Percentiles rank a stretch among this genome's conserved stretches.
These are phyloP conservation scores for Cantharis rustica DNA, from an alignment of 2,888 invertebrate species.

Conservation along the genomic window DNA sequence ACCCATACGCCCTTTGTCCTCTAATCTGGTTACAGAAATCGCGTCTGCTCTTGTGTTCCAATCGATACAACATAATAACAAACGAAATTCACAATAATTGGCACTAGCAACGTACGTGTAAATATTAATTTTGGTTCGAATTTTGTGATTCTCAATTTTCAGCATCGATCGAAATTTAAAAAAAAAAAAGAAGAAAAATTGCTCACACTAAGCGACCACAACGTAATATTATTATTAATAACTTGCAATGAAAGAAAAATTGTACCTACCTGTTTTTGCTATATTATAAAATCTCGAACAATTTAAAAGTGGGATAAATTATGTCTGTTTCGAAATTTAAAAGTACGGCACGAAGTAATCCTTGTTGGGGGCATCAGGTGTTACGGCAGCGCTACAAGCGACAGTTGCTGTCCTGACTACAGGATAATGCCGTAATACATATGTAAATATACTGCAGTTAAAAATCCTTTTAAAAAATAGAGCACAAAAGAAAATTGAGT, in stretches of 20 bases:
- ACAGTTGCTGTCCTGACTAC: conserved; percentile 42
- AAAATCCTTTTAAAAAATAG: conserved; percentile 14
- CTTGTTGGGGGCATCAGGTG: conserved; percentile 40
- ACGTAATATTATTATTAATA: background rate
- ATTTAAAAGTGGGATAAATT: conserved; percentile 37
- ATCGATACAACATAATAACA: conserved; percentile 30
- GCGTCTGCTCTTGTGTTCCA: conserved; percentile 38
- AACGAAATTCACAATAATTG: conserved; percentile 14
- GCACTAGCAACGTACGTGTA: background rate
- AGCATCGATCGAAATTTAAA: background rate
- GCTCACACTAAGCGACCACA: too few species aligned
- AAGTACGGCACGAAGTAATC: conserved; percentile 35
- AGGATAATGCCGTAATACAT: conserved; percentile 36
- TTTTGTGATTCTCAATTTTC: background rate
- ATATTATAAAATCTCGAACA: conserved; percentile 1
- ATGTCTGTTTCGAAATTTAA: conserved; percentile 31
- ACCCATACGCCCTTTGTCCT: conserved; percentile 47
- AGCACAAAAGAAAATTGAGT: conserved; percentile 1
- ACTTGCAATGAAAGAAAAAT: background rate
- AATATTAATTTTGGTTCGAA: background rate
- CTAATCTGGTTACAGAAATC: conserved; percentile 52
- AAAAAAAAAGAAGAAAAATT: too few species aligned
- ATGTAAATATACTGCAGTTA: conserved; percentile 33
- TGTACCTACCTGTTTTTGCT: background rate
- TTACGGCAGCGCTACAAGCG: conserved; percentile 34